A percentile compares a stretch with the other conserved stretches of the same genome.
Conservation (phyloP, 2,113 vertebrate genomes). For the Periophthalmus modestus region DNA sequence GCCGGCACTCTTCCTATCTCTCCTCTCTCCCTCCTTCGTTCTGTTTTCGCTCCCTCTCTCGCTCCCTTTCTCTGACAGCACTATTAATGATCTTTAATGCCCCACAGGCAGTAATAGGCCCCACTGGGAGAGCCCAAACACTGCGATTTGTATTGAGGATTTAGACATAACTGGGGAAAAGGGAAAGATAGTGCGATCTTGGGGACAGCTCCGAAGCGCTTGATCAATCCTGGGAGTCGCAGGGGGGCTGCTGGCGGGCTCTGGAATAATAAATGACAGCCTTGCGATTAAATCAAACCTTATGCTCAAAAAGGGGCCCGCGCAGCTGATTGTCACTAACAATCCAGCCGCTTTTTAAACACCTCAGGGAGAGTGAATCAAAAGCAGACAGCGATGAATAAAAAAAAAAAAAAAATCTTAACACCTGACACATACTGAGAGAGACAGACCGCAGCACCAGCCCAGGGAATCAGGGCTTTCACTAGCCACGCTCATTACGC, state of each 20-base stretch:
- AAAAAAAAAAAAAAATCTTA: constrained; percentile 46
- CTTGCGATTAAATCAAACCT: constrained; percentile 91
- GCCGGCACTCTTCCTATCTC: constrained; percentile 62
- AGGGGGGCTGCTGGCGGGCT: constrained; percentile 78
- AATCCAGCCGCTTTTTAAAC: constrained; percentile 87
- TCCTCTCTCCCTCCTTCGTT: constrained; percentile 56
- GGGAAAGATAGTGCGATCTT: constrained; percentile 53
- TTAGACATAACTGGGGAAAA: constrained; percentile 86
- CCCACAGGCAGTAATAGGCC: constrained; percentile 98
- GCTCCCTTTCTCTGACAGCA: constrained; percentile 88
- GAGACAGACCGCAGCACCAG: constrained; percentile 59
- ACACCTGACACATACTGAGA: constrained; percentile 61
- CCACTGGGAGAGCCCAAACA: constrained; percentile 96
- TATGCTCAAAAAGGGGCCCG: constrained; percentile 82
- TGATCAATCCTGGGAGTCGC: constrained; percentile 85
- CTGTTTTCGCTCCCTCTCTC: constrained; percentile 32
- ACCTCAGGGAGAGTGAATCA: constrained; percentile 82
- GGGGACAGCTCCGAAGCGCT: constrained; percentile 74
- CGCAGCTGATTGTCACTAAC: constrained; percentile 90
- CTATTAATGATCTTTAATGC: constrained; percentile 99
- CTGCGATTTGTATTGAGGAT: constrained; percentile 99
- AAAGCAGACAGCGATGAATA: constrained; percentile 77
- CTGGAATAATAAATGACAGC: constrained; percentile 91
- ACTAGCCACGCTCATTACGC: constrained; percentile 59
- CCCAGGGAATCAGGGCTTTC: constrained; percentile 58